Percentiles rank a stretch among this genome's conserved stretches.
phyloP scores from a whole-genome alignment of 1,140 invertebrate genomes.

The Achroia grisella region DNA sequence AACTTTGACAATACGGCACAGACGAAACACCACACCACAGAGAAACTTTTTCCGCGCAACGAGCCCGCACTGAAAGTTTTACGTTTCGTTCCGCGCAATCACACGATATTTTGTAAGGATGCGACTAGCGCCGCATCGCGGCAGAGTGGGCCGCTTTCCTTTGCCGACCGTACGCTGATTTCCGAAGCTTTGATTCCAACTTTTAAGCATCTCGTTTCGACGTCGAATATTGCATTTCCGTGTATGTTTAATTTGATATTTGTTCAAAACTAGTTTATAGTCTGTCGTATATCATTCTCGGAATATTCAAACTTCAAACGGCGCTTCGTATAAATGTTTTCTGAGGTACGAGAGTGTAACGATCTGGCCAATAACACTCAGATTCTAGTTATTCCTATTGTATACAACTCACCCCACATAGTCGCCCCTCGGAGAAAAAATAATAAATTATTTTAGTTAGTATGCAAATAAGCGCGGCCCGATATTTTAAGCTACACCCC shows the following conservation, averaged over 20 bases:
- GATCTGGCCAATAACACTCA: slow-evolving; percentile 66
- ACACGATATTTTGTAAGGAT: slow-evolving; percentile 65
- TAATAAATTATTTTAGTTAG: slow-evolving; percentile 74
- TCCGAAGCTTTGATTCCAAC: slow-evolving; percentile 65
- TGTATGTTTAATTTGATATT: slow-evolving; percentile 54
- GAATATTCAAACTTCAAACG: slow-evolving; percentile 22
- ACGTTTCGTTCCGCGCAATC: slow-evolving; percentile 55
- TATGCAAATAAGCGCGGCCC: slow-evolving; percentile 68
- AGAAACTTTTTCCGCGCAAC: slow-evolving; percentile 53
- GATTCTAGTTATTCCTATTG: slow-evolving; percentile 59
- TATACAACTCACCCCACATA: slow-evolving; percentile 51
- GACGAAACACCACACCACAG: slow-evolving; percentile 22
- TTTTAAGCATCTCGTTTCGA: slow-evolving; percentile 65
- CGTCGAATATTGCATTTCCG: slow-evolving; percentile 61
- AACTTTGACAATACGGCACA: slow-evolving; percentile 20
- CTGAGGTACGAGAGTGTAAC: slow-evolving; percentile 38
- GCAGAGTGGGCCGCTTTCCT: slow-evolving; percentile 19
- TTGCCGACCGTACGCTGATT: slow-evolving; percentile 60
- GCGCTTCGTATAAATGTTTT: slow-evolving; percentile 32
- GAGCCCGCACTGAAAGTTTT: slow-evolving; percentile 38
- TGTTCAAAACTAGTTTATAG: slow-evolving; percentile 33
- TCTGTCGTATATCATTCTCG: slow-evolving; percentile 6
- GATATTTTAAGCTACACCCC: slow-evolving; percentile 70
- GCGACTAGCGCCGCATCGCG: slow-evolving; percentile 15
- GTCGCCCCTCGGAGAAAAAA: slow-evolving; percentile 62